phyloP scores from a whole-genome alignment of 2,888 invertebrate genomes.

The Marasmarcha lunaedactyla region DNA sequence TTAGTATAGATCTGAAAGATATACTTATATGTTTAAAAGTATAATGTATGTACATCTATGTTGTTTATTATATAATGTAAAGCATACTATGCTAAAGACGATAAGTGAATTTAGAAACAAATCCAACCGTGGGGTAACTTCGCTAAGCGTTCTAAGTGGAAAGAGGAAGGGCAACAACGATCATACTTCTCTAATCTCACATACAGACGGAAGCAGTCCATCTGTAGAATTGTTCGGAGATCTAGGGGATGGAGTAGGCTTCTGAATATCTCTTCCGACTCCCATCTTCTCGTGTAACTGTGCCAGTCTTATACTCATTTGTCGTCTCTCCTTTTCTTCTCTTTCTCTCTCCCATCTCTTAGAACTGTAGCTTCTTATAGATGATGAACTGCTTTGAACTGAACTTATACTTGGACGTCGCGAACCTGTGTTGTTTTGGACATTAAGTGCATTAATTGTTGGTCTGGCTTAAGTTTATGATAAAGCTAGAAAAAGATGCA shows the following conservation, averaged over 20 bases:
- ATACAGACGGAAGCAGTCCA: conserved; percentile 83
- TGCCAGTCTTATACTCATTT: conserved; percentile 81
- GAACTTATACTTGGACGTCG: conserved; percentile 90
- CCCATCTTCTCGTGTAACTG: conserved; percentile 75
- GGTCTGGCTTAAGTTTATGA: not conserved
- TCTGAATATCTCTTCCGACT: conserved; percentile 55
- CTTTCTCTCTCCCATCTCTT: conserved; percentile 83
- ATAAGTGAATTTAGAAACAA: no score
- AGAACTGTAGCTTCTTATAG: conserved; percentile 85
- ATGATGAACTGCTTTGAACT: conserved; percentile 86
- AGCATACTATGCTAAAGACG: no score
- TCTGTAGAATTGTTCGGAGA: conserved; percentile 85
- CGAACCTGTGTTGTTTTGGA: conserved; percentile 72
- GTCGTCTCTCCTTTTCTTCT: conserved; percentile 84
- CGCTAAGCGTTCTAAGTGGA: no score
- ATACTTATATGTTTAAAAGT: no score
- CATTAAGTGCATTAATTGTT: not conserved
- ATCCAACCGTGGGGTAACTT: no score
- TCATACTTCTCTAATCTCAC: conserved; percentile 82
- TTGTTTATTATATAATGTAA: no score
- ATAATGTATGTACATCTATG: no score
- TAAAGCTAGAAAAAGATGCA: conserved; percentile 3
- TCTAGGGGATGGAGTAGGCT: conserved; percentile 78
- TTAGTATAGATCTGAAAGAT: no score
- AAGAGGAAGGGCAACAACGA: conserved; percentile 18